Conservation (phyloP, 2,797 vertebrate species). For the Crenuchus spilurus region DNA sequence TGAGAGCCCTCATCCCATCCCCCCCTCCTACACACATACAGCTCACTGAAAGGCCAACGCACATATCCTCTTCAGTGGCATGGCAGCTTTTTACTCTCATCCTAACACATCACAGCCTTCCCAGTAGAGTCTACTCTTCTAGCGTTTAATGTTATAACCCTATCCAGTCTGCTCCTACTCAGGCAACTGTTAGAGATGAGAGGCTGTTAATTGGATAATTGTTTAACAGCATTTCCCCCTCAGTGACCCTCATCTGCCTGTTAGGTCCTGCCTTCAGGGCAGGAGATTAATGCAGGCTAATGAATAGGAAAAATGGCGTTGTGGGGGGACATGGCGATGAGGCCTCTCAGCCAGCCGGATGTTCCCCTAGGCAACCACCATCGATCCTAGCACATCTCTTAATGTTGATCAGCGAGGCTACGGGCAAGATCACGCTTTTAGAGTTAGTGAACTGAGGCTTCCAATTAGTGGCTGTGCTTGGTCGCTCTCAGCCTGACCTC, state of each 20-base stretch:
- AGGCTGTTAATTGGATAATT: slow-evolving; percentile 65
- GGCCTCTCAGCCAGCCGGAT: slow-evolving; percentile 32
- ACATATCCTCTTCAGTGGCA: background rate
- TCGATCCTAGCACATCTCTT: slow-evolving; percentile 51
- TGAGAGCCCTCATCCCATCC: background rate
- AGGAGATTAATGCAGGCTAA: slow-evolving; percentile 59
- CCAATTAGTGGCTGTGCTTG: slow-evolving; percentile 54
- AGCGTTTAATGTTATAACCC: slow-evolving; percentile 4
- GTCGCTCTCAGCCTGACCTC: slow-evolving; percentile 9
- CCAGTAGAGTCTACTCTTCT: slow-evolving; percentile 47
- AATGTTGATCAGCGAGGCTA: slow-evolving; percentile 50
- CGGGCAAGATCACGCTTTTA: slow-evolving; percentile 57
- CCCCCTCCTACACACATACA: background rate
- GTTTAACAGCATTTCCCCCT: slow-evolving; percentile 49
- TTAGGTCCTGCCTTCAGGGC: slow-evolving; percentile 46
- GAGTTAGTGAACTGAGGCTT: slow-evolving; percentile 56
- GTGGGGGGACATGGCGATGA: slow-evolving; percentile 25
- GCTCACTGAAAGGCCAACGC: background rate
- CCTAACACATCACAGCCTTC: slow-evolving; percentile 20
- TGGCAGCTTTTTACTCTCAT: background rate
- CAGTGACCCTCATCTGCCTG: slow-evolving; percentile 32
- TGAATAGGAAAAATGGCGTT: slow-evolving; percentile 55
- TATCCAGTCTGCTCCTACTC: slow-evolving; percentile 67
- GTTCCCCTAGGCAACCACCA: slow-evolving; percentile 54
- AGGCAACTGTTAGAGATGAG: slow-evolving; percentile 54